These are phyloP conservation scores for Scyliorhinus canicula DNA, from an alignment of 2,797 vertebrate species.

Conservation along the genomic window DNA sequence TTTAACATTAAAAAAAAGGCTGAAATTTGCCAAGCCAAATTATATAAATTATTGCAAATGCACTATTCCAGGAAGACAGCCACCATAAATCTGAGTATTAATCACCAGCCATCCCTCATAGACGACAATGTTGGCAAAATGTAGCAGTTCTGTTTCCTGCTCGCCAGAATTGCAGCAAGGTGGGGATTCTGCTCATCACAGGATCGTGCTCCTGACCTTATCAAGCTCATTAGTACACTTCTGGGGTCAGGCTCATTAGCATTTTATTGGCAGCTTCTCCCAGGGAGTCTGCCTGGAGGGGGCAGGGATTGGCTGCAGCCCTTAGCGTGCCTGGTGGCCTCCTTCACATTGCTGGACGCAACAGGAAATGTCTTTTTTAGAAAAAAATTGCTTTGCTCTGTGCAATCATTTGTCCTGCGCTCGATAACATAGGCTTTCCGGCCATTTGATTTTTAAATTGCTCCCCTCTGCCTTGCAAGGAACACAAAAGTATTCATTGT, in stretches of 20 bases:
- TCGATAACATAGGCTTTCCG: neutral
- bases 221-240: neutral
- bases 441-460: neutral
- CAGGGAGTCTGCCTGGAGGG: neutral
- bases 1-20: neutral
- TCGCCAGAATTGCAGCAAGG: neutral
- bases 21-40: neutral
- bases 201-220: neutral
- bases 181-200: neutral
- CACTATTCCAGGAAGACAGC: neutral
- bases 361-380: neutral
- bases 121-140: neutral
- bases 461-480: neutral
- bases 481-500: neutral
- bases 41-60: neutral
- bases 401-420: neutral
- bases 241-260: neutral
- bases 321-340: neutral
- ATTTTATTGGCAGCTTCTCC: neutral
- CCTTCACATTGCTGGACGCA: neutral
- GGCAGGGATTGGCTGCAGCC: neutral
- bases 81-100: neutral
- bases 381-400: neutral
- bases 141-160: neutral
- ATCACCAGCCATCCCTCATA: neutral